Evolutionary conservation across 2,888 invertebrate genomes (phyloP).

Genomic region (Eupithecia abbreviata): DNA sequence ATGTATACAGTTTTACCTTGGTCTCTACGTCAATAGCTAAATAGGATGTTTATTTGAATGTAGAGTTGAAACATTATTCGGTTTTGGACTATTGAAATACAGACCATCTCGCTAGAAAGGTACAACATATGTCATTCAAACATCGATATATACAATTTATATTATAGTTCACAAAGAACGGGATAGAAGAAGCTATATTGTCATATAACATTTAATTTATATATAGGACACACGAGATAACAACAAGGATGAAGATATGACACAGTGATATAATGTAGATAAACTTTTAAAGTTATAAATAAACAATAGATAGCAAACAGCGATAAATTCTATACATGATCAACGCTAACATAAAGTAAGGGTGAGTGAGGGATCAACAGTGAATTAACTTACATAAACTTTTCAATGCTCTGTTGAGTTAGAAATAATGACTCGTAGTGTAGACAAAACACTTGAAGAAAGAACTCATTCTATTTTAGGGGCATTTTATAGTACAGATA

Average conservation of each 20-base stretch:
- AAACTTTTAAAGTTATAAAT: slow-evolving; percentile 54
- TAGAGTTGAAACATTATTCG: slow-evolving; percentile 28
- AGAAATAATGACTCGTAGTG: slow-evolving; percentile 42
- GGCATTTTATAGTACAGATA: slow-evolving; percentile 19
- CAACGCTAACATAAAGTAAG: slow-evolving; percentile 62
- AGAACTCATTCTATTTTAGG: slow-evolving; percentile 17
- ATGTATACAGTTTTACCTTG: slow-evolving; percentile 62
- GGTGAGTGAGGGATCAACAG: slow-evolving; percentile 69
- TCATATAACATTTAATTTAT: slow-evolving; percentile 75
- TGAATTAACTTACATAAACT: slow-evolving; percentile 51
- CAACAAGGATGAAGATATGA: slow-evolving; percentile 79
- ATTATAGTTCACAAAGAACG: slow-evolving; percentile 52
- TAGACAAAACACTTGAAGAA: slow-evolving; percentile 32
- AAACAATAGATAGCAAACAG: slow-evolving; percentile 59
- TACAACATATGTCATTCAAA: slow-evolving; percentile 59
- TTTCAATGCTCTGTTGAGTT: slow-evolving; percentile 33
- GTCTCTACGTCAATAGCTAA: slow-evolving; percentile 63
- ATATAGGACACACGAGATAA: slow-evolving; percentile 72
- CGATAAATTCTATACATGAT: slow-evolving; percentile 66
- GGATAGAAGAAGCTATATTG: slow-evolving; percentile 74
- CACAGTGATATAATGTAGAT: slow-evolving; percentile 63
- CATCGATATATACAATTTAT: slow-evolving; percentile 63
- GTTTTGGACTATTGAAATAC: slow-evolving; percentile 60
- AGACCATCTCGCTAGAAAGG: slow-evolving; percentile 57
- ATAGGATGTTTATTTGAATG: slow-evolving; percentile 18